Conservation (phyloP, 2,888 invertebrate genomes). For the Spisula subtruncata region DNA sequence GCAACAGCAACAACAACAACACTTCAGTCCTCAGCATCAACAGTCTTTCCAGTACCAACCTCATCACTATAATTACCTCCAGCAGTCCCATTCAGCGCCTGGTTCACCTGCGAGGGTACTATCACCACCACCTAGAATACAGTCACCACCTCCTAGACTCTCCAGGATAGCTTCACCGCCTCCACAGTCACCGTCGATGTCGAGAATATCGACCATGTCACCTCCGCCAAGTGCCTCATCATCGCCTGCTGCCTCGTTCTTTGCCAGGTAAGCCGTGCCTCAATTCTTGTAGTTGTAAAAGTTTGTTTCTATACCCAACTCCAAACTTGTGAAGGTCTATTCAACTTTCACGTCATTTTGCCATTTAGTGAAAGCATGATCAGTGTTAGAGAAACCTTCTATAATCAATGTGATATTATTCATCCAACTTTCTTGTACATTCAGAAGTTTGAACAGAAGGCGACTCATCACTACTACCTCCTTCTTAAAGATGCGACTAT, state of each 20-base stretch:
- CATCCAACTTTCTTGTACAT: not conserved
- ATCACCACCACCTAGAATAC: constrained; percentile 63
- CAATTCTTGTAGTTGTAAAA: not conserved
- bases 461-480: not conserved
- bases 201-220: constrained; percentile 69
- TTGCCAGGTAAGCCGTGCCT: constrained; percentile 77
- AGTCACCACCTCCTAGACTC: constrained; percentile 64
- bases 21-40: constrained; percentile 55
- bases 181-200: constrained; percentile 63
- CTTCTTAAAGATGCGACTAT: constrained; percentile 7
- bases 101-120: constrained; percentile 68
- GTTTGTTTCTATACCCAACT: not conserved
- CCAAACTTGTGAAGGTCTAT: not conserved
- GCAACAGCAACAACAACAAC: constrained; percentile 49
- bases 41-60: constrained; percentile 56
- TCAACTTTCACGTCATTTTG: not conserved
- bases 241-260: constrained; percentile 82
- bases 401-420: not conserved
- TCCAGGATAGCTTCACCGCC: constrained; percentile 67
- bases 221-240: constrained; percentile 79
- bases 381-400: not conserved
- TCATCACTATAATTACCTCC: constrained; percentile 55
- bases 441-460: not conserved
- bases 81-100: constrained; percentile 69
- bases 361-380: not conserved